These are phyloP conservation scores for Apamea sordens DNA, from an alignment of 2,888 invertebrate genomes.

Conservation along the genomic window DNA sequence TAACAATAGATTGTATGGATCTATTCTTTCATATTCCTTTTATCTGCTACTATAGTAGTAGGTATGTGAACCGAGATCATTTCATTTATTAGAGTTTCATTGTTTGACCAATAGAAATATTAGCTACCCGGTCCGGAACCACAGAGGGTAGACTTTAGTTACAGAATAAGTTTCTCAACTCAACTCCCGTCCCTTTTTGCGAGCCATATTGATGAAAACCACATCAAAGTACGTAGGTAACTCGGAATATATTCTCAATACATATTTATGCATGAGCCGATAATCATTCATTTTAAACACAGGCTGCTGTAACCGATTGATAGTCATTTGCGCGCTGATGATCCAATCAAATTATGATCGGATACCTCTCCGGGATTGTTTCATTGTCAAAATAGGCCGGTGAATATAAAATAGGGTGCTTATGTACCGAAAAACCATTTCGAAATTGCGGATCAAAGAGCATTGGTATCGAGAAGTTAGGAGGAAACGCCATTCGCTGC, in stretches of 20 bases:
- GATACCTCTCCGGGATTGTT: constrained; percentile 36
- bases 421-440: constrained; percentile 36
- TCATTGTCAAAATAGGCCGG: constrained; percentile 30
- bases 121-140: constrained; percentile 1
- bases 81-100: constrained; percentile 48
- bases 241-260: constrained; percentile 19
- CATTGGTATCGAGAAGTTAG: constrained; percentile 48
- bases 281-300: constrained; percentile 41
- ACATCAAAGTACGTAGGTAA: constrained; percentile 34
- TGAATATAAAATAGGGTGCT: constrained; percentile 50
- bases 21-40: constrained; percentile 60
- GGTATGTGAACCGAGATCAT: constrained; percentile 36
- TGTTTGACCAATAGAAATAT: constrained; percentile 18
- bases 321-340: constrained; percentile 35
- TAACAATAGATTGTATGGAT: constrained; percentile 65
- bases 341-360: constrained; percentile 51
- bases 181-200: constrained; percentile 13
- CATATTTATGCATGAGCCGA: constrained; percentile 34
- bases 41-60: constrained; percentile 42
- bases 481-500: constrained; percentile 66
- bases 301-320: constrained; percentile 28
- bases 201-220: constrained; percentile 40
- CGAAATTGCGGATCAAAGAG: constrained; percentile 61
- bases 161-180: constrained; percentile 31
- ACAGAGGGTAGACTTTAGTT: not conserved